These are phyloP conservation scores for Spodoptera frugiperda DNA, from an alignment of 1,140 invertebrate species.

Conservation along the genomic window DNA sequence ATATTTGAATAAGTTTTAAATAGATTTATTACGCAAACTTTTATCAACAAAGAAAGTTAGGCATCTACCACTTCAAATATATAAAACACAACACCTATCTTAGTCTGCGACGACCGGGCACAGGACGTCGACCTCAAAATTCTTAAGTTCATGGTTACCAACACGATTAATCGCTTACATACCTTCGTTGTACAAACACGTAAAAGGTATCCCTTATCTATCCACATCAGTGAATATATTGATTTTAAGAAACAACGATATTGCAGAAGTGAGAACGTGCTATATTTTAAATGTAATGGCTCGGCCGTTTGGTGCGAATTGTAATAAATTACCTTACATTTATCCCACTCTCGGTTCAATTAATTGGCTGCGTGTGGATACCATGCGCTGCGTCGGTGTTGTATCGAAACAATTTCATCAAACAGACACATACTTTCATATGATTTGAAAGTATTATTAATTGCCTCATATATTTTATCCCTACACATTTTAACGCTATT, in stretches of 20 bases:
- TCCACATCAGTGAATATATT: background rate
- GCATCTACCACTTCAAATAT: too few relatives aligned
- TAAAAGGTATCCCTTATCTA: background rate
- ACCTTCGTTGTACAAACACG: background rate
- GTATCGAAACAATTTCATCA: slow-evolving; percentile 42
- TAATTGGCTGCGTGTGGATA: slow-evolving; percentile 67
- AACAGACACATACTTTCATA: background rate
- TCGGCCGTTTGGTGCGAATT: slow-evolving; percentile 63
- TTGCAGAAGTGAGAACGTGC: slow-evolving; percentile 63
- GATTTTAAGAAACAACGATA: slow-evolving; percentile 55
- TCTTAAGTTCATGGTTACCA: too few relatives aligned
- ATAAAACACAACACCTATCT: too few relatives aligned
- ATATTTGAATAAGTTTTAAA: too few relatives aligned
- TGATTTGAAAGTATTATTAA: slow-evolving; percentile 4
- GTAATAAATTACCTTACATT: slow-evolving; percentile 76
- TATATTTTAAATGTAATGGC: slow-evolving; percentile 77
- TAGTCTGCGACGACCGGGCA: too few relatives aligned
- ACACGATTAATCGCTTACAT: background rate
- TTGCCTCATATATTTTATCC: background rate
- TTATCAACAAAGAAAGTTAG: too few relatives aligned
- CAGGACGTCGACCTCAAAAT: too few relatives aligned
- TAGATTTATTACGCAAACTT: too few relatives aligned
- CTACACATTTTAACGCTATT: background rate
- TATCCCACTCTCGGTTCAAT: slow-evolving; percentile 67
- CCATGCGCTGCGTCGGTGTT: slow-evolving; percentile 49